These are phyloP conservation scores for Pachyramphus minor DNA, from an alignment of 2,113 vertebrate species.

Conservation along the genomic window DNA sequence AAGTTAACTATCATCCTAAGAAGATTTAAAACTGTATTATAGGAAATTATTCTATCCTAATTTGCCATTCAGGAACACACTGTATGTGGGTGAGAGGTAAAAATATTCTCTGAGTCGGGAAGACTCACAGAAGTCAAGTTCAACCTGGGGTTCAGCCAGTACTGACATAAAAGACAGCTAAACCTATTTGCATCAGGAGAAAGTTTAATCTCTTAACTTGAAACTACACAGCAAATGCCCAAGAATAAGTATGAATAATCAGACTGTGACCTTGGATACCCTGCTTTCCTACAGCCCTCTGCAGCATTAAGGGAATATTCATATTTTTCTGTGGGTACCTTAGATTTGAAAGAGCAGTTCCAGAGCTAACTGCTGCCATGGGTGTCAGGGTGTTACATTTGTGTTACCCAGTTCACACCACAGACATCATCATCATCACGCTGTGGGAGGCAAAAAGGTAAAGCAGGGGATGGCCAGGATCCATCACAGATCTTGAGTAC, in stretches of 20 bases:
- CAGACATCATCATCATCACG: too few species aligned
- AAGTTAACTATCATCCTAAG: not conserved
- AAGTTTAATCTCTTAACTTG: not conserved
- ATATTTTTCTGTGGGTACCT: not conserved
- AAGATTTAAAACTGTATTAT: not conserved
- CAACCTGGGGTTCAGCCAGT: not conserved
- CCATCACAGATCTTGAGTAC: not conserved
- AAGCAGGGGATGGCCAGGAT: not conserved
- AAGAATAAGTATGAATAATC: not conserved
- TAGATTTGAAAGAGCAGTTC: not conserved
- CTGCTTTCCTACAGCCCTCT: not conserved
- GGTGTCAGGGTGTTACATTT: not conserved
- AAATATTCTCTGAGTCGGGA: not conserved
- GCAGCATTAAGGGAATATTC: not conserved
- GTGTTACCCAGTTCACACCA: not conserved
- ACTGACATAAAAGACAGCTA: not conserved
- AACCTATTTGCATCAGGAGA: not conserved
- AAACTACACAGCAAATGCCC: not conserved
- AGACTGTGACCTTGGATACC: not conserved
- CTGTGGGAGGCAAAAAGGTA: not conserved
- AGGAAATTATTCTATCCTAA: not conserved
- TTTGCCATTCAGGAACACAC: not conserved
- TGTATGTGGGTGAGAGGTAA: not conserved
- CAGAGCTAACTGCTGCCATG: not conserved
- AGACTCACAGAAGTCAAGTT: not conserved